Conservation (phyloP, 2,797 vertebrate genomes). For the Rhabdophis nuchalis region DNA sequence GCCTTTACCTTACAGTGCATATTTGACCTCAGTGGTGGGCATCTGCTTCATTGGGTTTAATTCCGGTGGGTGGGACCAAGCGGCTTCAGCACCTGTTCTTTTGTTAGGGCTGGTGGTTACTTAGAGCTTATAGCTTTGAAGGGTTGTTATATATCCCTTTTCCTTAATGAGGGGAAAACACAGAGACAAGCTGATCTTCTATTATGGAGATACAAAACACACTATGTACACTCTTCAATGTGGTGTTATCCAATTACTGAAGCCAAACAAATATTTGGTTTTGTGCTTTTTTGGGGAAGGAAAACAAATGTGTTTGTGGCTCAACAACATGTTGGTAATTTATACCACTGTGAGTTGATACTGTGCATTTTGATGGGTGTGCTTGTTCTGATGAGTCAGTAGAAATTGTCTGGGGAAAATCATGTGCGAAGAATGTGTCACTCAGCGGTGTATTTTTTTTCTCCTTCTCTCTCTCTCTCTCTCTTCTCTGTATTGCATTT, state of each 20-base stretch:
- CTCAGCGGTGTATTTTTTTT: no score
- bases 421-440: neutral
- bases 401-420: neutral
- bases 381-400: neutral
- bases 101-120: slow-evolving; percentile 68
- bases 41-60: slow-evolving; percentile 75
- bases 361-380: neutral
- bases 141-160: slow-evolving; percentile 79
- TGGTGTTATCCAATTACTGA: slow-evolving; percentile 58
- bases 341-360: neutral
- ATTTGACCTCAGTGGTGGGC: slow-evolving; percentile 69
- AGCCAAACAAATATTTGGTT: slow-evolving; percentile 53
- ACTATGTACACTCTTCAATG: slow-evolving; percentile 66
- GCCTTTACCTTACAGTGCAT: slow-evolving; percentile 18
- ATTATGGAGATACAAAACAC: slow-evolving; percentile 69
- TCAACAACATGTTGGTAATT: neutral
- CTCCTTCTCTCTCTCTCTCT: neutral
- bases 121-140: slow-evolving; percentile 76
- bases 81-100: slow-evolving; percentile 77
- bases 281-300: neutral
- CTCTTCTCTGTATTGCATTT: neutral
- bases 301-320: neutral
- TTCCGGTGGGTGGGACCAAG: slow-evolving; percentile 76
- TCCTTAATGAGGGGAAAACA: slow-evolving; percentile 71
- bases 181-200: slow-evolving; percentile 67